Base-by-base conservation (phyloP, 2,113 vertebrate species). In the Theristicus caerulescens region DNA sequence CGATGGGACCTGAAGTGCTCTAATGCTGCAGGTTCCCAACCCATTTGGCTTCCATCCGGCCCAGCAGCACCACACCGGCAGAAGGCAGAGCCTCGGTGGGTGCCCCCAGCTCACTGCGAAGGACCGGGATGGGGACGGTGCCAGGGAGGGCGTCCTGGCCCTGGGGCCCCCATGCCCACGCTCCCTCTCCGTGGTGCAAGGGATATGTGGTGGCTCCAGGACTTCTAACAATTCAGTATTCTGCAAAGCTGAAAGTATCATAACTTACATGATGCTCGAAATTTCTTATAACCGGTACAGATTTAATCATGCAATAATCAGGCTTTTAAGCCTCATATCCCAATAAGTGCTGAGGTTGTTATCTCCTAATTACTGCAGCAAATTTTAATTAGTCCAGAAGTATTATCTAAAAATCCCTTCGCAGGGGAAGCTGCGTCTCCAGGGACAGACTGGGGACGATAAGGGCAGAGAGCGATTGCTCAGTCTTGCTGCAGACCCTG, bases 151-250 rank as follows among this genome's bases (percentile, higher is more conserved):
- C 5, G 22, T 29, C 38, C 24, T 16, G 21, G 54, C 44, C 71
- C 72, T 2, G 2, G 16, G 21, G 26, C 54, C 62, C 32, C 11
- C 34, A 9, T 1, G 2, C 59, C 20, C 11, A 1, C 2, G 2
- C 54, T 59, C 32, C 25, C 36, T 36, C 8, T 17, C 36, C 72
- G 19, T 3, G 0, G 32, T 11, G 32, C 26, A 59, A 13, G 46
- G 36, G 52, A 29, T 14, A 3, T 1, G 13, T 16, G 66, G 49
- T 12, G 40, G 49, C 20, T 38, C 14, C 57, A 40, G 27, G 34
- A 26, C 55, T n/a, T 62, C 9, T 11, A 38, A 26, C 18, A 34
- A 34, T 10, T 49, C 20, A 16, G 2, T 31, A 10, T 42, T 26
- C 58, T 42, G 42, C 77, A 72, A 31, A 49, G 77, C n/a, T 49